These are phyloP conservation scores for Brachionus manjavacas DNA, from an alignment of 1,140 invertebrate species.

Conservation along the genomic window DNA sequence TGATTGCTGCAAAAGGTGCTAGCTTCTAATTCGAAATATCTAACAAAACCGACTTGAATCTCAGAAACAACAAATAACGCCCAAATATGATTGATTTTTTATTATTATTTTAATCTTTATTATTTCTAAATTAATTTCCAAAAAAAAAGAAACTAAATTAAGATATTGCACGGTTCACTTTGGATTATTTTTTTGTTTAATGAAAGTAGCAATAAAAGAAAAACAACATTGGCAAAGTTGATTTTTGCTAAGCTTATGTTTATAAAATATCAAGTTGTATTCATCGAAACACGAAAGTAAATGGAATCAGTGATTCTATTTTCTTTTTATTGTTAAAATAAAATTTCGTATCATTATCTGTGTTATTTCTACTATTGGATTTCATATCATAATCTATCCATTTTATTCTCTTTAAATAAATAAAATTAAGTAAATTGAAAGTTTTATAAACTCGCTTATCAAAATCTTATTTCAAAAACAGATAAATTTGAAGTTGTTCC, in stretches of 20 bases:
- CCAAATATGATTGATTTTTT: neutral
- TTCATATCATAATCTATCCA: constrained; percentile 12
- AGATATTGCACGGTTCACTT: constrained; percentile 8
- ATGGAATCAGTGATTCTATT: constrained; percentile 26
- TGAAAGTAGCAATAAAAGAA: neutral
- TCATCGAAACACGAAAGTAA: constrained; percentile 11
- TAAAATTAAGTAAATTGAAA: neutral
- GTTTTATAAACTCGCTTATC: neutral
- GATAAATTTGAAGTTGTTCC: neutral
- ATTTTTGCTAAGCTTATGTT: constrained; percentile 18
- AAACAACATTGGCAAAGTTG: neutral
- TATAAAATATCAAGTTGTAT: neutral
- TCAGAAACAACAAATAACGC: neutral
- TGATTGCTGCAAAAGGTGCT: neutral
- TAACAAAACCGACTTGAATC: neutral
- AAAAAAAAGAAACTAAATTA: constrained; percentile 8
- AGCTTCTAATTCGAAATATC: neutral
- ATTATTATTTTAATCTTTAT: constrained; percentile 23
- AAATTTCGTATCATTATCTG: neutral
- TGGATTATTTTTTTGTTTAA: neutral
- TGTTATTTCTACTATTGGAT: constrained; percentile 16
- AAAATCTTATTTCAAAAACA: neutral
- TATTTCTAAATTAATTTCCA: constrained; percentile 21
- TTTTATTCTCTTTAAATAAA: neutral
- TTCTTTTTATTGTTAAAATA: neutral